Evolutionary conservation across 1,140 invertebrate species (phyloP), one percentile per base, ranked within the genome.

Genomic region (Dolichoris vasculosae): DNA sequence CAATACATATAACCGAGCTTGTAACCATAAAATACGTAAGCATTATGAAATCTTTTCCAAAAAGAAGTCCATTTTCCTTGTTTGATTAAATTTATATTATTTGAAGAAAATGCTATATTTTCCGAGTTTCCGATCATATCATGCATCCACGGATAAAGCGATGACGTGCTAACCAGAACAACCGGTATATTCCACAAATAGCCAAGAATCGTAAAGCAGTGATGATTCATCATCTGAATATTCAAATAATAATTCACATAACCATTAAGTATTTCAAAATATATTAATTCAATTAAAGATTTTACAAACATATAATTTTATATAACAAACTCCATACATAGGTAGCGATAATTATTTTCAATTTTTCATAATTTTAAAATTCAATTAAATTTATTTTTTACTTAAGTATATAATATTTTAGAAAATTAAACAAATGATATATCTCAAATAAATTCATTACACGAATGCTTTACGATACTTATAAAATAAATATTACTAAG

Each of bases 71-170:
- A n/a, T n/a, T 96, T 95, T 9, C 91, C 88, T 77, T 95, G 92
- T 0, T 93, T 91, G 51, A 93, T 94, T 0, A 91, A 89, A 20
- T 95, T 88, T 88, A 96, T 93, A 78, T 94, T 95, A 35, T 94
- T 94, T 0, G 96, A 95, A 40, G 95, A 93, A 86, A 95, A 94
- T 0, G 95, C 94, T 0, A 95, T 91, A 43, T 94, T 95, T 40
- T 95, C 94, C 0, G 95, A 95, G 89, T 95, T 95, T 0, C 93
- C 95, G 40, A 96, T 91, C 84, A 95, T 93, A 9, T 94, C 94
- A 78, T 95, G 94, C 4, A 94, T 91, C 95, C 95, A 96, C 0
- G 95, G 95, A 83, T 95, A 93, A 1, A 95, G 92, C 6, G 94
- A 94, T 55, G 94, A 93, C 2, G 95, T 94, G 75, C 94, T 93